Percentiles rank a stretch among this genome's conserved stretches.
Conservation (phyloP, 1,140 invertebrate genomes). For the Chionoecetes opilio region DNA sequence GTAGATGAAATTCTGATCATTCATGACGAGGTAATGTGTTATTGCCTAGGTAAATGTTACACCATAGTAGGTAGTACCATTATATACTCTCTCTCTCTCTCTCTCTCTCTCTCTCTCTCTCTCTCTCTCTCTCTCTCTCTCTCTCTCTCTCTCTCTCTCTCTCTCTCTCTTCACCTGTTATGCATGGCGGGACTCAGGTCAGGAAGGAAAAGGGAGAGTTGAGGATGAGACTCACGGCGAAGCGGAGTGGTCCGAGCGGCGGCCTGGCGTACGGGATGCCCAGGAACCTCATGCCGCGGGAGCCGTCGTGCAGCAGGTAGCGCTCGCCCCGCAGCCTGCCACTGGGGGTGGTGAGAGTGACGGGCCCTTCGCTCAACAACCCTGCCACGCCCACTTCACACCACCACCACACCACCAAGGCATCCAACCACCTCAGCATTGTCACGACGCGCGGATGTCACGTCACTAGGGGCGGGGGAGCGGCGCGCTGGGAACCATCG, state of each 20-base stretch:
- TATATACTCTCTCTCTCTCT: constrained; percentile 1
- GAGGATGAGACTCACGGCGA: constrained; percentile 63
- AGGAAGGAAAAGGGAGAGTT: background rate
- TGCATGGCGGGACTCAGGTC: background rate
- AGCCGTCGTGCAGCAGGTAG: constrained; percentile 64
- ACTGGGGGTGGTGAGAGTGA: constrained; percentile 66
- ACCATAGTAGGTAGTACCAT: too few species aligned
- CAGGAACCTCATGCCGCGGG: constrained; percentile 69
- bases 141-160: constrained; percentile 52
- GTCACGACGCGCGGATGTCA: background rate
- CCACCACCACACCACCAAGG: background rate
- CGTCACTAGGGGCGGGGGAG: background rate
- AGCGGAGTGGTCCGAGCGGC: constrained; percentile 64
- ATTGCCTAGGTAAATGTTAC: too few species aligned
- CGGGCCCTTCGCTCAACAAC: constrained; percentile 62
- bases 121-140: constrained; percentile 54
- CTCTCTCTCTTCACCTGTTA: background rate
- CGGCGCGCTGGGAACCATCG: background rate
- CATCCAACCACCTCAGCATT: background rate
- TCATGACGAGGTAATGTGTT: background rate
- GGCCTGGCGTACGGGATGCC: constrained; percentile 69
- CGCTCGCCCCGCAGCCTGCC: constrained; percentile 64
- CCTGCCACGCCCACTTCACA: background rate
- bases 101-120: constrained; percentile 42
- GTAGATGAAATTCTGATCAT: background rate